Percentiles rank a stretch among this genome's conserved stretches.
These are phyloP conservation scores for Machaerirhynchus nigripectus DNA, from an alignment of 2,113 vertebrate species.

Conservation along the genomic window DNA sequence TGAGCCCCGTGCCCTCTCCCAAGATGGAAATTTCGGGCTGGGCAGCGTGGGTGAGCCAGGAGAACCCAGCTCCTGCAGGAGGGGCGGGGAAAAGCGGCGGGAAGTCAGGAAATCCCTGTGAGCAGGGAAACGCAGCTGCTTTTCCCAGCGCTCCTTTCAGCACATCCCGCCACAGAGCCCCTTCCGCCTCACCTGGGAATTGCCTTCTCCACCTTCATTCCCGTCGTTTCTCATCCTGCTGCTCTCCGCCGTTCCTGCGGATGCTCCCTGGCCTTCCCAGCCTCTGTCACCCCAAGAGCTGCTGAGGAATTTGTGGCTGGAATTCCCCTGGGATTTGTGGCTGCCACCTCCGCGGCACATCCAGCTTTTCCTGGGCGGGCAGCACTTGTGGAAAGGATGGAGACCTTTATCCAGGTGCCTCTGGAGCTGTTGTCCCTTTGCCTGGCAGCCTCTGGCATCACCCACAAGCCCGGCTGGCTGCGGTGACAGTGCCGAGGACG, in stretches of 20 bases:
- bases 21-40: neutral
- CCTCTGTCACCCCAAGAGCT: neutral
- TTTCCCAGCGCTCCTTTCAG: neutral
- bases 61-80: neutral
- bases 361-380: neutral
- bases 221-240: neutral
- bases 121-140: neutral
- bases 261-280: neutral
- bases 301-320: neutral
- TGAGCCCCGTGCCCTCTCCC: neutral
- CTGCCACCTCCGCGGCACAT: accelerated
- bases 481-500: accelerated
- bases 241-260: accelerated
- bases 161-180: neutral
- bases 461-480: accelerated
- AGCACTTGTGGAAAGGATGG: accelerated
- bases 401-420: neutral
- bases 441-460: neutral
- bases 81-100: neutral
- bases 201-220: neutral
- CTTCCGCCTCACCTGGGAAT: neutral
- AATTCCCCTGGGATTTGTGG: neutral
- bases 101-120: neutral
- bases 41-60: neutral
- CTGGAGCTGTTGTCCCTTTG: neutral